phyloP scores from a whole-genome alignment of 2,797 vertebrate genomes.

The Thaleichthys pacificus region DNA sequence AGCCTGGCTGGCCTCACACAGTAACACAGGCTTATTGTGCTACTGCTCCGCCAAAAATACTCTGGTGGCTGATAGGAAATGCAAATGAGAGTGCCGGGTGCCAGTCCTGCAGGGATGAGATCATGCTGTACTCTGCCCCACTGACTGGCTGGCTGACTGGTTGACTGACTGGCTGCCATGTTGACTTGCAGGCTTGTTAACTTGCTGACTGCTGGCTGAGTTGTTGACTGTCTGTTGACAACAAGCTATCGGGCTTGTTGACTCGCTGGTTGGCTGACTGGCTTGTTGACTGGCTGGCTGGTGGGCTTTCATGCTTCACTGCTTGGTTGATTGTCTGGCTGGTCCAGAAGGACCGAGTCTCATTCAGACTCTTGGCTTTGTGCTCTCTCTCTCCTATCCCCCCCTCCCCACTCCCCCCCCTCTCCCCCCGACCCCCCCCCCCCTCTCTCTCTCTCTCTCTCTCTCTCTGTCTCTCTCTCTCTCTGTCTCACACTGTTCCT shows the following conservation, averaged over 20 bases:
- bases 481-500: too few relatives aligned
- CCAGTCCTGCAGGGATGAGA: slow-evolving; percentile 78
- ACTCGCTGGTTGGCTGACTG: neutral
- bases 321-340: neutral
- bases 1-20: neutral
- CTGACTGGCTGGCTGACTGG: neutral
- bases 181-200: neutral
- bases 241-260: neutral
- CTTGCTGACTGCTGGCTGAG: neutral
- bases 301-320: neutral
- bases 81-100: slow-evolving; percentile 34
- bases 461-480: too few relatives aligned
- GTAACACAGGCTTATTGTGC: slow-evolving; percentile 24
- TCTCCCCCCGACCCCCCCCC: too few relatives aligned
- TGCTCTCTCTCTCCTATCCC: neutral
- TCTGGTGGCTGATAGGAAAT: slow-evolving; percentile 10
- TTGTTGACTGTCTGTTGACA: neutral
- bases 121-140: slow-evolving; percentile 56
- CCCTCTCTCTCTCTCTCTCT: too few relatives aligned
- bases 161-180: neutral
- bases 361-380: neutral
- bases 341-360: neutral
- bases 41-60: neutral
- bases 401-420: too few relatives aligned
- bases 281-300: neutral